Conservation (phyloP, 1,140 invertebrate species). For the Drosophila grimshawi region DNA sequence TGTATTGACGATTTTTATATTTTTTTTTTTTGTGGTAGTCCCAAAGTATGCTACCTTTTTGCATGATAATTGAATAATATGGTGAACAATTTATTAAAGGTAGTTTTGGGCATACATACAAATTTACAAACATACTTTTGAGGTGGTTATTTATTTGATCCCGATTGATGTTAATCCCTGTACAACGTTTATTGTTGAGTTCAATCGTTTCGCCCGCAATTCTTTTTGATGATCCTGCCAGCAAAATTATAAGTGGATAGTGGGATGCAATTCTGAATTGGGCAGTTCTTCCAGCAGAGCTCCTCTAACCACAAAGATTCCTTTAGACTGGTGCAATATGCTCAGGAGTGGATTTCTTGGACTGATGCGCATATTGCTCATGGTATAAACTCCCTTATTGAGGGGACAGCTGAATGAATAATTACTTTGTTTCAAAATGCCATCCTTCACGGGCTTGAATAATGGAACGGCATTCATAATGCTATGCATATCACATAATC, state of each 20-base stretch:
- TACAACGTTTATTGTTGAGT: neutral
- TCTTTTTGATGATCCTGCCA: conserved; percentile 54
- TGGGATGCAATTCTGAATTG: conserved; percentile 10
- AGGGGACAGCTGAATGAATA: conserved; percentile 66
- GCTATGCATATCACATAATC: conserved; percentile 55
- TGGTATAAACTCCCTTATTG: conserved; percentile 59
- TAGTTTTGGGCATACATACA: too few relatives aligned
- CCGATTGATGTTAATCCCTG: too few relatives aligned
- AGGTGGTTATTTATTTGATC: too few relatives aligned
- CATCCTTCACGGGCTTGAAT: conserved; percentile 67
- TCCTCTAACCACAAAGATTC: conserved; percentile 47
- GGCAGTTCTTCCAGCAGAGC: conserved; percentile 54
- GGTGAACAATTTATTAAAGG: neutral
- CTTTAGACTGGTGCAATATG: conserved; percentile 58
- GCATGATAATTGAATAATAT: neutral
- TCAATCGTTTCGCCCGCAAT: conserved; percentile 52
- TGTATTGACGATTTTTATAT: too few relatives aligned
- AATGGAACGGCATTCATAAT: conserved; percentile 65
- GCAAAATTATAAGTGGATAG: conserved; percentile 57
- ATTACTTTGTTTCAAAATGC: conserved; percentile 65
- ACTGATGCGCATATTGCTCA: conserved; percentile 67
- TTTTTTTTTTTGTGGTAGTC: neutral
- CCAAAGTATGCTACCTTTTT: conserved; percentile 16
- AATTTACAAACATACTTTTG: too few relatives aligned
- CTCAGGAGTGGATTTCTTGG: conserved; percentile 60